Base-by-base conservation (phyloP, 2,888 invertebrate species). In the Pemphredon lugubris region DNA sequence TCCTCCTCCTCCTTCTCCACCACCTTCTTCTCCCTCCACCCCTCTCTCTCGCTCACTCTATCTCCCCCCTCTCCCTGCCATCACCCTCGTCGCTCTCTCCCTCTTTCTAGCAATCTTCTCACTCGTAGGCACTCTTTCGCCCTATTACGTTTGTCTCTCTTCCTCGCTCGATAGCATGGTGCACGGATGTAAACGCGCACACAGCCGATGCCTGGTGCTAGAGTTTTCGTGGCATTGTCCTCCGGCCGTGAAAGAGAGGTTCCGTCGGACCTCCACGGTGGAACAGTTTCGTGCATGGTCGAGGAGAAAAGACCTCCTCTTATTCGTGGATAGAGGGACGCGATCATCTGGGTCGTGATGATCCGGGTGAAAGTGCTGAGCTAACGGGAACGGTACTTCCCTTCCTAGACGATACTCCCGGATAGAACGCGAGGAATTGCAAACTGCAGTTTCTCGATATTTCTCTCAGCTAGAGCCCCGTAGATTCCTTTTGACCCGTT, bases 321-420 rank as follows among this genome's bases (percentile, higher is more conserved):
- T n/a, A 32, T 50, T 75, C 73, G 79, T 79, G n/a, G n/a, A n/a
- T 79, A 76, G 76, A 76, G 79, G 65, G 69, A 76, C 76, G 73
- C 75, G 73, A 80, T 80, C 80, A 75, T 77, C 80, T 77, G 77
- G 80, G 80, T 80, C 80, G 80, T 47, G 77, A 80, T 77, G 77
- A 80, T 80, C 80, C 80, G 80, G 80, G 80, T 80, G 80, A 80
- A 80, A 80, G 80, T 80, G 80, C 64, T 57, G 55, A 44, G 71
- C 61, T 80, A 80, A 80, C 79, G 79, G 80, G 77, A 80, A 79
- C 75, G 64, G 20, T 70, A 61, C 77, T 77, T 66, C 66, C 66
- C 64, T n/a, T 66, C 57, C 67, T 65, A 76, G 64, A 64, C 37
- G 48, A 58, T 69, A 54, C 65, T n/a, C n/a, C n/a, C n/a, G 65